A percentile compares a stretch with the other conserved stretches of the same genome.
Conservation (phyloP, 2,113 vertebrate genomes). For the Brachionichthys hirsutus region DNA sequence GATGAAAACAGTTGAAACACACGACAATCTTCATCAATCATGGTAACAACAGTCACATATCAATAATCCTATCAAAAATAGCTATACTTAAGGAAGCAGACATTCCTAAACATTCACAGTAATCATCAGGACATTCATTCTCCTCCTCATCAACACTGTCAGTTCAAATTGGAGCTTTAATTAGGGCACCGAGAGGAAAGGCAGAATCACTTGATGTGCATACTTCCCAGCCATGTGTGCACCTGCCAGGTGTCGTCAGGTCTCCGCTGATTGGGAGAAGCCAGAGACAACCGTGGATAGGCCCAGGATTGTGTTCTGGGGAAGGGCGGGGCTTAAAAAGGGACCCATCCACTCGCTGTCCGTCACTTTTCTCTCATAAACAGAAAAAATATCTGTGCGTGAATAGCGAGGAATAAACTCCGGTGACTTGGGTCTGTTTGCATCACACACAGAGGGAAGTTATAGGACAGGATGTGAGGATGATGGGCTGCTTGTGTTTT, state of each 20-base stretch:
- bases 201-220: constrained; percentile 49
- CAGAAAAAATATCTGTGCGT: constrained; percentile 36
- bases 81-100: constrained; percentile 32
- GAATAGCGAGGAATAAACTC: constrained; percentile 12
- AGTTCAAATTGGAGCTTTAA: constrained; percentile 32
- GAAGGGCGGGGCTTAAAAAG: constrained; percentile 6
- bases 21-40: constrained; percentile 16
- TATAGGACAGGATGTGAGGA: constrained; percentile 62
- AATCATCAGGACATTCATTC: constrained; percentile 6
- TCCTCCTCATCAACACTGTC: constrained; percentile 41
- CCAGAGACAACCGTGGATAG: constrained; percentile 70
- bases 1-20: constrained; percentile 61
- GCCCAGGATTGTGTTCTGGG: constrained; percentile 43
- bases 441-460: constrained; percentile 59
- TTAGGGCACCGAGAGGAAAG: constrained; percentile 52
- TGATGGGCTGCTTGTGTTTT: constrained; percentile 36
- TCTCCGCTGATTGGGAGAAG: constrained; percentile 63
- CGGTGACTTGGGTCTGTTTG: constrained; percentile 33
- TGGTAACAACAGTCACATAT: constrained; percentile 41
- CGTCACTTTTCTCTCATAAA: constrained; percentile 62
- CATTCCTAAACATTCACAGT: neutral
- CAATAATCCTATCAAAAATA: constrained; percentile 36
- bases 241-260: constrained; percentile 14
- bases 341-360: constrained; percentile 63
- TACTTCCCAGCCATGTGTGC: constrained; percentile 44